These are phyloP conservation scores for Stegostoma tigrinum DNA, from an alignment of 2,113 vertebrate genomes.

Conservation along the genomic window DNA sequence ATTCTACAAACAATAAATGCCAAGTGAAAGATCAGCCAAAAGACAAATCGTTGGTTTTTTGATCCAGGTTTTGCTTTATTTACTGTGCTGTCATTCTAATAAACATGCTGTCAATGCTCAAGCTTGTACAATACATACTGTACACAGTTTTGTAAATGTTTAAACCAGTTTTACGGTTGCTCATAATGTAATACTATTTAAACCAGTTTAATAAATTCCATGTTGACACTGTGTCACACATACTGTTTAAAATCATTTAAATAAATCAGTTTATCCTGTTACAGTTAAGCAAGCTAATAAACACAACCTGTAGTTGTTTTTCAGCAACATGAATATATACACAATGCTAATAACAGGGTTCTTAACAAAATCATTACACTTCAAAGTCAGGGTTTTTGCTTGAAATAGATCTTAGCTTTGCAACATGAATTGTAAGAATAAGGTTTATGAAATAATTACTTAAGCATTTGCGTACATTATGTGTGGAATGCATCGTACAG, in stretches of 20 bases:
- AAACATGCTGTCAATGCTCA: neutral
- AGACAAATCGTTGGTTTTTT: neutral
- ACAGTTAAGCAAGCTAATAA: neutral
- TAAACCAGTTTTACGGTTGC: neutral
- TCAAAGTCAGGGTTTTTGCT: neutral
- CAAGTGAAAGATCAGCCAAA: neutral
- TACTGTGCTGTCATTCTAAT: neutral
- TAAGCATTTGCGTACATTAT: neutral
- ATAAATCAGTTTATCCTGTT: neutral
- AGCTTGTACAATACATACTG: neutral
- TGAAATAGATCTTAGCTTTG: neutral
- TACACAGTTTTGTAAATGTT: neutral
- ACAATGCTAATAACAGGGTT: neutral
- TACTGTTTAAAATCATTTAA: slow-evolving; percentile 1
- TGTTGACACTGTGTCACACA: neutral
- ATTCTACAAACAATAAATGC: neutral
- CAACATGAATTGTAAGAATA: neutral
- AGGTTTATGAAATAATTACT: neutral
- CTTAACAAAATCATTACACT: neutral
- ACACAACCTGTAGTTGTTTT: neutral
- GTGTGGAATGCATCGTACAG: neutral
- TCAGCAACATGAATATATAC: neutral
- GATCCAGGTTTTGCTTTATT: neutral
- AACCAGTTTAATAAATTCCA: neutral
- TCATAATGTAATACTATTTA: neutral